A percentile compares a stretch with the other conserved stretches of the same genome.
Evolutionary conservation across 2,888 invertebrate genomes (phyloP).

Genomic region (Eupithecia subfuscata): DNA sequence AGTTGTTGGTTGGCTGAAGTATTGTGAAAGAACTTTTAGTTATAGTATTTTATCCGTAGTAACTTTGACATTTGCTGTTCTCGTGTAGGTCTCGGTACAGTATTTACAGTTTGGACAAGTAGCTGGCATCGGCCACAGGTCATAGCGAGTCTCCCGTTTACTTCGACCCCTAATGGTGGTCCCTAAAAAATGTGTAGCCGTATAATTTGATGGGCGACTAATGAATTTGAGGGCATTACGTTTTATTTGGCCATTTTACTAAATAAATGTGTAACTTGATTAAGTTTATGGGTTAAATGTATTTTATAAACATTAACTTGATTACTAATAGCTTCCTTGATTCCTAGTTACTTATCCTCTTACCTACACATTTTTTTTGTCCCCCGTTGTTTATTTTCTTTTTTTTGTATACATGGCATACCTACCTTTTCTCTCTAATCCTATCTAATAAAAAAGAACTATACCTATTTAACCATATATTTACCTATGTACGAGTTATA

Average conservation of each 20-base stretch:
- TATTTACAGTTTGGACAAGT: background rate
- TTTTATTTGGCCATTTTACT: constrained; percentile 31
- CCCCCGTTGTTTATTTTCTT: no score
- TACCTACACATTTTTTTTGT: no score
- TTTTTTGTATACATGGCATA: no score
- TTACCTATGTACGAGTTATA: no score
- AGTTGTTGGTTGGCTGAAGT: background rate
- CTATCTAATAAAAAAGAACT: no score
- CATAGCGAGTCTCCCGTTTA: background rate
- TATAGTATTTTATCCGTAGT: background rate
- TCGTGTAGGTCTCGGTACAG: background rate
- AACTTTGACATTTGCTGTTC: background rate
- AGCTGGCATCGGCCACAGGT: background rate
- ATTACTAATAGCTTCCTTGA: constrained; percentile 3
- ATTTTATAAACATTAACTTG: constrained; percentile 7
- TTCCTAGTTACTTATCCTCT: no score
- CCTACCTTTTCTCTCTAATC: no score
- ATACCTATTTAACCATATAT: no score
- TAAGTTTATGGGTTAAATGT: constrained; percentile 20
- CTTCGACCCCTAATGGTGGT: constrained; percentile 24
- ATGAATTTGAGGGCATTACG: constrained; percentile 37
- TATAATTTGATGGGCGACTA: constrained; percentile 37
- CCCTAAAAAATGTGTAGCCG: constrained; percentile 36
- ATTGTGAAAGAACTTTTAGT: background rate
- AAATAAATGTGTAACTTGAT: constrained; percentile 39